Evolutionary conservation across 2,113 vertebrate species (phyloP).

Genomic region (Loxodonta africana): DNA sequence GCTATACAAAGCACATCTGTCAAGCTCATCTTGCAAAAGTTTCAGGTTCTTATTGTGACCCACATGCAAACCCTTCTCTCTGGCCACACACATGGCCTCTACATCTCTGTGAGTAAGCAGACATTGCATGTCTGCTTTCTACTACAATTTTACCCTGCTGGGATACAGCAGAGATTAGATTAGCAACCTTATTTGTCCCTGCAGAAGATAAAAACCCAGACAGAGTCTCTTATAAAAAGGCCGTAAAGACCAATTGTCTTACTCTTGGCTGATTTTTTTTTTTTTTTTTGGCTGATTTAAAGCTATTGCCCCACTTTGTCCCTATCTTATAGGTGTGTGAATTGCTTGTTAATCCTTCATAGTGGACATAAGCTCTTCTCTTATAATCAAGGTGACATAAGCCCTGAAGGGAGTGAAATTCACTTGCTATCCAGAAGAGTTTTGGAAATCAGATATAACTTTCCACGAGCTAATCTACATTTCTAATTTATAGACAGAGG

Average conservation of each 20-base stretch:
- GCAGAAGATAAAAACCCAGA: constrained; percentile 21
- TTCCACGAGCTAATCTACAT: background rate
- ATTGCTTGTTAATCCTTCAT: background rate
- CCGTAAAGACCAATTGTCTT: background rate
- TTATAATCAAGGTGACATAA: background rate
- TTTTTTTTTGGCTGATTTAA: background rate
- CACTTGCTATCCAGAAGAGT: background rate
- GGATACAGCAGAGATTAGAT: background rate
- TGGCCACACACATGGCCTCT: background rate
- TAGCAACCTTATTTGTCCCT: background rate
- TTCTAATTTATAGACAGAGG: background rate
- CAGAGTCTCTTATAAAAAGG: background rate
- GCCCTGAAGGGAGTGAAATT: background rate
- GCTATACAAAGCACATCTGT: background rate
- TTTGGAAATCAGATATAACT: constrained; percentile 22
- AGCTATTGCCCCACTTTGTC: background rate
- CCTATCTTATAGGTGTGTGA: background rate
- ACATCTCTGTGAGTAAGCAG: background rate
- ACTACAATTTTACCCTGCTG: background rate
- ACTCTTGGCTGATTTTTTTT: background rate
- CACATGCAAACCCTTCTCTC: background rate
- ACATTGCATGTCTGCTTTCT: background rate
- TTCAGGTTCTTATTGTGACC: background rate
- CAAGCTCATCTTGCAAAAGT: background rate
- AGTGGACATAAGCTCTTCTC: background rate